Conservation (phyloP, 2,888 invertebrate genomes). For the Acholoe squamosa region DNA sequence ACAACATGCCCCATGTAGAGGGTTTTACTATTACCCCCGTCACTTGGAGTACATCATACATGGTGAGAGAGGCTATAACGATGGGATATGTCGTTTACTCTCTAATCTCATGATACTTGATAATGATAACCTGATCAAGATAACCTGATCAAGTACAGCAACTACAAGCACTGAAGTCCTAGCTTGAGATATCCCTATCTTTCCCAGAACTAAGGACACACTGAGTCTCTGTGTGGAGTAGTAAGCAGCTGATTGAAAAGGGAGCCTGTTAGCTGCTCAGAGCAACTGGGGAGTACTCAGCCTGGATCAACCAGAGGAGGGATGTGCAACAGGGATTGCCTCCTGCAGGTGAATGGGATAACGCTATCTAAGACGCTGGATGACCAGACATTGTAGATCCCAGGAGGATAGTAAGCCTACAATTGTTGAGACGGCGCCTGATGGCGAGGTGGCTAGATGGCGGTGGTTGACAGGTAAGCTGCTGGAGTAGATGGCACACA, state of each 20-base stretch:
- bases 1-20: neutral
- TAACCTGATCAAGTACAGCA: no score
- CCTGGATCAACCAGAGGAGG: neutral
- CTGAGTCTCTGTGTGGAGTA: neutral
- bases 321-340: neutral
- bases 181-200: no score
- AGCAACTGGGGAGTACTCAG: neutral
- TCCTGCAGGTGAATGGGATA: neutral
- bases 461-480: conserved; percentile 36
- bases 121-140: neutral
- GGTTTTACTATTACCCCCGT: neutral
- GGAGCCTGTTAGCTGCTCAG: neutral
- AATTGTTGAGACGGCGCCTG: neutral
- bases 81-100: neutral
- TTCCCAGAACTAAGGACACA: neutral
- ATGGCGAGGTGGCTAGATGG: conserved; percentile 15
- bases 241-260: neutral
- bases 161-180: no score
- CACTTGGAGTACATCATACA: neutral
- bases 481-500: neutral
- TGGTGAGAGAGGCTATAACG: neutral
- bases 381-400: neutral
- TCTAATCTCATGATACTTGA: neutral
- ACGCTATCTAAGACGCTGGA: neutral
- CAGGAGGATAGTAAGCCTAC: neutral